Evolutionary conservation across 2,888 invertebrate genomes (phyloP).

Genomic region (Apodemia duryi): DNA sequence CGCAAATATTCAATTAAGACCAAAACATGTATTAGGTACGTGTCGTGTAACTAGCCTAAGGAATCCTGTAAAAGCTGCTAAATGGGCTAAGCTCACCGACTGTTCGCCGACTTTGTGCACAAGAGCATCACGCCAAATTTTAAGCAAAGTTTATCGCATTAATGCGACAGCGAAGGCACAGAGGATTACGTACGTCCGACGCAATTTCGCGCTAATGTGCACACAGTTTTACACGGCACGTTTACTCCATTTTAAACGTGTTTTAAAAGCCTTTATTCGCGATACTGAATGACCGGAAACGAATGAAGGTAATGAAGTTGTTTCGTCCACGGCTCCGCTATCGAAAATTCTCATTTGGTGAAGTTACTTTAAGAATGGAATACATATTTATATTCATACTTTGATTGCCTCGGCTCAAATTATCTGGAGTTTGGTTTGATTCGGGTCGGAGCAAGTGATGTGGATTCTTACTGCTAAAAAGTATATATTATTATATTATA

Average conservation of each 20-base stretch:
- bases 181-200: conserved; percentile 18
- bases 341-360: background rate
- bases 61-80: conserved; percentile 16
- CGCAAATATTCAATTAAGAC: too few relatives aligned
- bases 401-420: too few relatives aligned
- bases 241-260: conserved; percentile 22
- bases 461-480: too few relatives aligned
- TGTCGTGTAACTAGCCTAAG: background rate
- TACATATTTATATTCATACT: background rate
- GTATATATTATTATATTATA: too few relatives aligned
- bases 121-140: conserved; percentile 32
- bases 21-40: too few relatives aligned
- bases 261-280: conserved; percentile 9
- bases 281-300: background rate
- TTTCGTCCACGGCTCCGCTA: background rate
- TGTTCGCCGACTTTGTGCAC: conserved; percentile 16
- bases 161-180: conserved; percentile 19
- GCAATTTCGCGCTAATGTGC: conserved; percentile 24
- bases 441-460: too few relatives aligned
- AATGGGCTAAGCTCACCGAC: conserved; percentile 24
- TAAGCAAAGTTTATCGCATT: conserved; percentile 36
- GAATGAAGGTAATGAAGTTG: background rate
- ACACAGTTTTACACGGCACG: conserved; percentile 22
- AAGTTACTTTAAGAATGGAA: background rate
- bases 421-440: too few relatives aligned